Evolutionary conservation across 2,888 invertebrate species (phyloP), one percentile per base, ranked within the genome.

Genomic region (Drosophila mercatorum): DNA sequence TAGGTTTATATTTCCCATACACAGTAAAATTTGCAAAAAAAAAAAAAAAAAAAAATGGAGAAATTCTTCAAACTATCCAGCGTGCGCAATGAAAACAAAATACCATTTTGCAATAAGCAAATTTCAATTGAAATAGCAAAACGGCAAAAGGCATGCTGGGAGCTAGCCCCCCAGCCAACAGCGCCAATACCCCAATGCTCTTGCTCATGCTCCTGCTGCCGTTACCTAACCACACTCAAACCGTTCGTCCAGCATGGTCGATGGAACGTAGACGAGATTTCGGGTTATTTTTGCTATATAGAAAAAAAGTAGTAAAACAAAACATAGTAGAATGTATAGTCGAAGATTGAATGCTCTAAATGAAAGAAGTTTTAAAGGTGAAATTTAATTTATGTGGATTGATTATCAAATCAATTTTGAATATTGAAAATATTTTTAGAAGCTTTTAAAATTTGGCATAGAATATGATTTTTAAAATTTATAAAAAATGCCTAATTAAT

Each of bases 101-200:
- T 72, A 81, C 72, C 74, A 86, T 83, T 82, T 80, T 67, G 83
- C 82, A 87, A 83, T 87, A 83, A 83, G 84, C 84, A 87, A 87
- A 83, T 83, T 83, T 83, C 83, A 83, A 83, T 83, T 83, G 83
- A 87, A 83, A 83, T 83, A 83, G 84, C 87, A 87, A 87, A 85
- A 74, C 68, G 73, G 47, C 49, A 75, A 77, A 80, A 78, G 86
- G 81, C 83, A 79, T 79, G 75, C 68, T 51, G 51, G 57, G 51
- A 51, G 11, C 49, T 12, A 44, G 31, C 1, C 31, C 49, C 6
- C 34, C 49, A 51, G 28, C 47, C 1, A 3, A 14, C 28, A 28
- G 31, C 5, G 1, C 22, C 44, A 22, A 44, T 22, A 26, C 51
- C 56, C 17, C 34, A 43, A 49, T 47, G 17, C 47, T 28, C 46